Evolutionary conservation across 1,140 invertebrate genomes (phyloP).

Genomic region (Drosophila novamexicana): DNA sequence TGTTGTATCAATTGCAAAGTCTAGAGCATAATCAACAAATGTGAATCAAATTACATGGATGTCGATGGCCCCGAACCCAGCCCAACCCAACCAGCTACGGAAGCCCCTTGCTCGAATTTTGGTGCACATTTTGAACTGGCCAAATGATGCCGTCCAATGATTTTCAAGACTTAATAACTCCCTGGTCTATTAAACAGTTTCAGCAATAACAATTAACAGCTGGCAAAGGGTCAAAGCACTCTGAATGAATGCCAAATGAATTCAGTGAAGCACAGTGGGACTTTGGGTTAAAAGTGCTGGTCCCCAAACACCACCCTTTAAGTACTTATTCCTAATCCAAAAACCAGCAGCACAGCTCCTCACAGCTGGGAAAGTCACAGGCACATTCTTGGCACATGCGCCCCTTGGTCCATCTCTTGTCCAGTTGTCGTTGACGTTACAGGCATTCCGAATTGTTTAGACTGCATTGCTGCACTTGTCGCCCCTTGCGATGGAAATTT

Average conservation of each 20-base stretch:
- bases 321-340: not conserved
- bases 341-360: not conserved
- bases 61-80: not conserved
- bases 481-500: not conserved
- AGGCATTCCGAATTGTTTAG: not conserved
- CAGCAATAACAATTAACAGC: conserved; percentile 12
- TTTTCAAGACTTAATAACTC: not conserved
- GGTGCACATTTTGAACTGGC: too few relatives aligned
- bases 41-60: conserved; percentile 35
- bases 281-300: not conserved
- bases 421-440: not conserved
- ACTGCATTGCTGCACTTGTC: not conserved
- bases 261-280: not conserved
- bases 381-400: not conserved
- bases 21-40: conserved; percentile 47
- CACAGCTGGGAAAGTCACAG: too few relatives aligned
- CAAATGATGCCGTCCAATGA: not conserved
- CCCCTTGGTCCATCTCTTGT: not conserved
- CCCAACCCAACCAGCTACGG: not conserved
- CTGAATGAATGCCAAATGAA: not conserved
- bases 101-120: not conserved
- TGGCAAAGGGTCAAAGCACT: conserved; percentile 1
- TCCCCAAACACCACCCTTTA: not conserved
- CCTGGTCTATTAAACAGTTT: not conserved
- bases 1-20: conserved; percentile 2